A percentile compares a stretch with the other conserved stretches of the same genome.
Conservation (phyloP, 2,888 invertebrate species). For the Ochropacha duplaris region DNA sequence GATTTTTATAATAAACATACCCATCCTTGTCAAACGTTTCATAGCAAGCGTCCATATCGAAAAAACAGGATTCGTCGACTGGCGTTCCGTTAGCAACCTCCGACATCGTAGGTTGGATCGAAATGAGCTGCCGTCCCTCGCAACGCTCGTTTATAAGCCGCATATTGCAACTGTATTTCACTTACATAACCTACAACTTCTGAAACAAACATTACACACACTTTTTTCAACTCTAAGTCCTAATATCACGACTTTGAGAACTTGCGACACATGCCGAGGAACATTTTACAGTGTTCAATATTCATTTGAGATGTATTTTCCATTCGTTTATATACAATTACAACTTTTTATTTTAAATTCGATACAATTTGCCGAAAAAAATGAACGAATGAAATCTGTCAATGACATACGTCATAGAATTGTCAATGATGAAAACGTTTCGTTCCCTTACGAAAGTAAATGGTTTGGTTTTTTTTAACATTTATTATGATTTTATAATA, state of each 20-base stretch:
- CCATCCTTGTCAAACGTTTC: conserved; percentile 95
- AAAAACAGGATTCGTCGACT: conserved; percentile 80
- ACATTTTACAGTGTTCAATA: not conserved
- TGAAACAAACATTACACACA: conserved; percentile 26
- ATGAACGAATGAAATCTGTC: not conserved
- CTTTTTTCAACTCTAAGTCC: not conserved
- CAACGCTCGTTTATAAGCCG: conserved; percentile 63
- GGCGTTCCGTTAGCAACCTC: conserved; percentile 65
- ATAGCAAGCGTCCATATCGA: conserved; percentile 95
- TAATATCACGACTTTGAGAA: not conserved
- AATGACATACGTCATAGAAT: conserved; percentile 1
- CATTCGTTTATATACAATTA: not conserved
- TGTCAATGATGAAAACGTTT: not conserved
- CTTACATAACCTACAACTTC: conserved; percentile 44
- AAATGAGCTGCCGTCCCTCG: conserved; percentile 63
- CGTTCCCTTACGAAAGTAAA: too few relatives aligned
- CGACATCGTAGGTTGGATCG: conserved; percentile 74
- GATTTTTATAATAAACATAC: conserved; percentile 77
- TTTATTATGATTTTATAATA: too few relatives aligned
- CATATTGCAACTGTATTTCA: conserved; percentile 49
- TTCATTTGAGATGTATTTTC: not conserved
- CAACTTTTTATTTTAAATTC: not conserved
- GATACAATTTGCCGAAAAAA: conserved; percentile 4
- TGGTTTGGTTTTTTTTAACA: too few relatives aligned
- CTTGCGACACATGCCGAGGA: not conserved